Evolutionary conservation across 1,140 invertebrate genomes (phyloP), one percentile per base, ranked within the genome.

Genomic region (Dendroctonus valens): DNA sequence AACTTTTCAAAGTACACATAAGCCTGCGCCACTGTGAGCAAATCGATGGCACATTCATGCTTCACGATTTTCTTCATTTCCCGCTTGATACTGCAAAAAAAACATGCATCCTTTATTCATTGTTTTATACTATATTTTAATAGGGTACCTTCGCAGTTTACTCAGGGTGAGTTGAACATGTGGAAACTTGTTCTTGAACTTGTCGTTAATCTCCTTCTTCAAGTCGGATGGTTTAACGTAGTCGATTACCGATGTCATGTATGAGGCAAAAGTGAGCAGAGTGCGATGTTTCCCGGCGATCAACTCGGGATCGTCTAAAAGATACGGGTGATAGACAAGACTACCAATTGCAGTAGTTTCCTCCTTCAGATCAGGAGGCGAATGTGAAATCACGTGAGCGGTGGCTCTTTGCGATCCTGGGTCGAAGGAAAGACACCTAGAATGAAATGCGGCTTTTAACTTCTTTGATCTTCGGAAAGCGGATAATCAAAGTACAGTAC

Each of bases 1-100:
- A 99, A 82, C 76, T 97, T 97, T 80, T 99, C 96, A 83, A 97
- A 98, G 79, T 96, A 98, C 38, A 98, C 96, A 79, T 98, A 98
- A 0, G 95, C 91, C 81, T 96, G 94, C 41, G 96, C 95, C 14
- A 98, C 92, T 7, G 93, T 96, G 65, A 97, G 81, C 46, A 97
- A 81, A 81, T 98, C 96, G 68, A 91, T 84, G 68, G 88, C 89
- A 74, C 87, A 89, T 77, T 97, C 94, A 64, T 88, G 82, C 79
- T 93, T 93, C 3, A 91, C 92, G 67, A 98, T 97, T 82, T 94
- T 92, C 15, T 91, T 83, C 93, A 98, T 94, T 83, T 98, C 95
- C 71, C 92, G 86, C 81, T 98, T 98, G 54, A 98, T 86, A 77
- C 93, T 95, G 78, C n/a, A 72, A 73, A 15, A 49, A 46, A 67